Base-by-base conservation (phyloP, 2,888 invertebrate species). In the Bugulina stolonifera region DNA sequence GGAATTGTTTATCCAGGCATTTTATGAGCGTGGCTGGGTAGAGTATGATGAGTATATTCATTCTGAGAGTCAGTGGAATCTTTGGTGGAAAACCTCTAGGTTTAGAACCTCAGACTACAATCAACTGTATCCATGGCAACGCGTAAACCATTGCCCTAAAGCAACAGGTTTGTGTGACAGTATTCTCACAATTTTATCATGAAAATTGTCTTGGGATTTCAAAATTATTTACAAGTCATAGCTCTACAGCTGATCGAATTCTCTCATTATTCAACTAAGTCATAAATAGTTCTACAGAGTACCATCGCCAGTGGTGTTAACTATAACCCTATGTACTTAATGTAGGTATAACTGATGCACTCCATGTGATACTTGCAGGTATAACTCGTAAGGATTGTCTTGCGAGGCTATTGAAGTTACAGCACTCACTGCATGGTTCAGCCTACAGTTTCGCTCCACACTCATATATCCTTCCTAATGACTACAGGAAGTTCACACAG, bases 11-110 rank as follows among this genome's bases (percentile, higher is more conserved):
- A 43, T 32, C 10, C 32, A 64, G 64, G 32, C 34, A 32, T 64
- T 64, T 64, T 32, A 32, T 27, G 64, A 91, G 83, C 87, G 92
- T 14, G 92, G 92, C 0, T 93, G 92, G 93, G 87, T 89, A 64
- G 90, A 91, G 81, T 91, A 89, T 83, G 87, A 87, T 55, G 85
- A 87, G 35, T 89, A 91, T 74, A 84, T 85, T 0, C 80, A 83
- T 69, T 77, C 78, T 35, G 81, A 84, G 57, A 73, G 77, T 29
- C 81, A 89, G 74, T 93, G 93, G 93, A 92, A 93, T 80, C 87
- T 93, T 1, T 93, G 92, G 92, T 93, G 92, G 92, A 87, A 90
- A 77, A 89, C 90, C 1, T 89, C 90, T 23, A 89, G 91, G n/a
- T 91, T 92, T 81, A 89, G 91, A 1, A 76, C 76, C 54, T 75